These are phyloP conservation scores for Lepeophtheirus nordmannii DNA, from an alignment of 2,888 invertebrate genomes.

Conservation along the genomic window DNA sequence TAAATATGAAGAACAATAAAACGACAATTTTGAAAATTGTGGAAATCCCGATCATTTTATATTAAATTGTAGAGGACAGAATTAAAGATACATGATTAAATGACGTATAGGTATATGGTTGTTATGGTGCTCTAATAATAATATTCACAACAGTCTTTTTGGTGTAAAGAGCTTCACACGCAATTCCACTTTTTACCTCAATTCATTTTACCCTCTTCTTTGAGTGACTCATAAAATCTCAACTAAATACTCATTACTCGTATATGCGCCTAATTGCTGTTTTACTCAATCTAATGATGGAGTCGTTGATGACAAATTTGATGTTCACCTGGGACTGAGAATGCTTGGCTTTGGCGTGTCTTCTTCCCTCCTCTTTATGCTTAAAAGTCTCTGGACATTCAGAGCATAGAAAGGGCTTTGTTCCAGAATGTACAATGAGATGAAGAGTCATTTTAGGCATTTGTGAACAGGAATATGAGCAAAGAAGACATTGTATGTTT, in stretches of 20 bases:
- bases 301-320: background rate
- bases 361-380: background rate
- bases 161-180: too few species aligned
- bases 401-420: background rate
- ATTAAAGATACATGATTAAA: too few species aligned
- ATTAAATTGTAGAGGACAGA: too few species aligned
- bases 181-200: too few species aligned
- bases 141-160: too few species aligned
- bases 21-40: too few species aligned
- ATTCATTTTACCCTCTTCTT: too few species aligned
- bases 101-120: too few species aligned
- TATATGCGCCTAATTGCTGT: background rate
- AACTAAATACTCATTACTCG: background rate
- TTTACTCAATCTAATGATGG: background rate
- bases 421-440: background rate
- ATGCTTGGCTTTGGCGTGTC: background rate
- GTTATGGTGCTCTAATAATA: too few species aligned
- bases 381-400: background rate
- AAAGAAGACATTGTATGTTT: background rate
- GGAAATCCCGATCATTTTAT: too few species aligned
- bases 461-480: background rate
- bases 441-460: background rate
- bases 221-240: too few species aligned
- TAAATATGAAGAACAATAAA: too few species aligned
- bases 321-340: background rate